A percentile compares a stretch with the other conserved stretches of the same genome.
These are phyloP conservation scores for Sycophila texana DNA, from an alignment of 2,888 invertebrate species.

Conservation along the genomic window DNA sequence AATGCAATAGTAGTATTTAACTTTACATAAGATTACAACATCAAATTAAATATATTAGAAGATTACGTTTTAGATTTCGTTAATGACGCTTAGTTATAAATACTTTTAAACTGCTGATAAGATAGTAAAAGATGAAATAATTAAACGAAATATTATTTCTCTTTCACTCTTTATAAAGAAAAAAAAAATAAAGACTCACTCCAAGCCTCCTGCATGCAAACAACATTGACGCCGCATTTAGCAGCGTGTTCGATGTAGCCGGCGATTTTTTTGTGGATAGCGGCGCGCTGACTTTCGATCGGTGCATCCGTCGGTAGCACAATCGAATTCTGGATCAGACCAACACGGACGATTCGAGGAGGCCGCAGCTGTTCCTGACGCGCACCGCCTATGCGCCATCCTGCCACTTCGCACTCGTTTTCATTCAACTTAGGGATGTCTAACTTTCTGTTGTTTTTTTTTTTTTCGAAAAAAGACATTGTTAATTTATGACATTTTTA, in stretches of 20 bases:
- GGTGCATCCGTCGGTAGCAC: conserved; percentile 86
- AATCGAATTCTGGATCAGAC: conserved; percentile 91
- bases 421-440: conserved; percentile 76
- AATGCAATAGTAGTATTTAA: too few relatives aligned
- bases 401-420: conserved; percentile 81
- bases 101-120: too few relatives aligned
- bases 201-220: conserved; percentile 99
- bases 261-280: conserved; percentile 85
- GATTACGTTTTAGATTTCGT: too few relatives aligned
- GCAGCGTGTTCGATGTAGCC: conserved; percentile 87
- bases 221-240: conserved; percentile 86
- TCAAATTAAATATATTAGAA: too few relatives aligned
- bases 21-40: too few relatives aligned
- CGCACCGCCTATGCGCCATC: conserved; percentile 82
- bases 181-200: conserved; percentile 78
- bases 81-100: conserved; percentile 57
- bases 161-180: neutral
- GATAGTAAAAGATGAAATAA: too few relatives aligned
- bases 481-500: too few relatives aligned
- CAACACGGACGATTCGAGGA: conserved; percentile 87
- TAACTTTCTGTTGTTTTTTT: conserved; percentile 69
- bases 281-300: conserved; percentile 85
- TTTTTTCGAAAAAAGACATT: neutral
- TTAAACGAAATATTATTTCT: conserved; percentile 5
- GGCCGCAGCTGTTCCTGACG: conserved; percentile 82